A percentile compares a stretch with the other conserved stretches of the same genome.
These are phyloP conservation scores for Pyrrhia umbra DNA, from an alignment of 2,888 invertebrate species.

Conservation along the genomic window DNA sequence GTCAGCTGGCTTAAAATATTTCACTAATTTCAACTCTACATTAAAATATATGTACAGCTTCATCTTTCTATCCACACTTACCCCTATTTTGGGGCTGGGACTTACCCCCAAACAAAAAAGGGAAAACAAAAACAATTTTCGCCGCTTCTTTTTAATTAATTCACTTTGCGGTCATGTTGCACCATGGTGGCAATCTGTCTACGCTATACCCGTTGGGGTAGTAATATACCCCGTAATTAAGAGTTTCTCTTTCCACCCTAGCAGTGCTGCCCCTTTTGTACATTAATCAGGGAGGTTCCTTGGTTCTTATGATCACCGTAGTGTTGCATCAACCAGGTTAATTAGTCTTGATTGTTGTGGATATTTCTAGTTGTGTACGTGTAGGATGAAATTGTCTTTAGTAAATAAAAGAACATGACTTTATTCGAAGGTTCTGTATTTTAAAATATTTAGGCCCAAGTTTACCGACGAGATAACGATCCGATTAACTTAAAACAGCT, in stretches of 20 bases:
- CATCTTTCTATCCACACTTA: conserved; percentile 14
- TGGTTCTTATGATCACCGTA: conserved; percentile 12
- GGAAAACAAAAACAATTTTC: conserved; percentile 32
- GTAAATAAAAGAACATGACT: too few species aligned
- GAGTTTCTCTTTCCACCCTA: conserved; percentile 50
- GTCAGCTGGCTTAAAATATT: too few species aligned
- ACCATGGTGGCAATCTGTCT: conserved; percentile 15
- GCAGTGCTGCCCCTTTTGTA: conserved; percentile 15
- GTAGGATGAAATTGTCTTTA: not conserved
- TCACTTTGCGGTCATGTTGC: conserved; percentile 43
- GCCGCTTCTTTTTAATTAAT: conserved; percentile 50
- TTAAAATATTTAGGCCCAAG: too few species aligned
- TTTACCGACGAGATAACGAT: too few species aligned
- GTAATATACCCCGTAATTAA: conserved; percentile 68
- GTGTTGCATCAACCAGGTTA: conserved; percentile 30
- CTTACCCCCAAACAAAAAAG: not conserved
- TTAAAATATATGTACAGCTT: conserved; percentile 11
- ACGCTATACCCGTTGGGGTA: conserved; percentile 13
- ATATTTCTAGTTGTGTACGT: conserved; percentile 26
- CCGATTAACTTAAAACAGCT: too few species aligned
- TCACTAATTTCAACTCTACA: not conserved
- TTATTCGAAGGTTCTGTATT: too few species aligned
- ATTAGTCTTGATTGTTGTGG: conserved; percentile 27
- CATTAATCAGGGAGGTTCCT: conserved; percentile 52
- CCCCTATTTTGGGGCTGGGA: not conserved